Evolutionary conservation across 1,140 invertebrate species (phyloP), one percentile per base, ranked within the genome.

Genomic region (Diuraphis noxia): DNA sequence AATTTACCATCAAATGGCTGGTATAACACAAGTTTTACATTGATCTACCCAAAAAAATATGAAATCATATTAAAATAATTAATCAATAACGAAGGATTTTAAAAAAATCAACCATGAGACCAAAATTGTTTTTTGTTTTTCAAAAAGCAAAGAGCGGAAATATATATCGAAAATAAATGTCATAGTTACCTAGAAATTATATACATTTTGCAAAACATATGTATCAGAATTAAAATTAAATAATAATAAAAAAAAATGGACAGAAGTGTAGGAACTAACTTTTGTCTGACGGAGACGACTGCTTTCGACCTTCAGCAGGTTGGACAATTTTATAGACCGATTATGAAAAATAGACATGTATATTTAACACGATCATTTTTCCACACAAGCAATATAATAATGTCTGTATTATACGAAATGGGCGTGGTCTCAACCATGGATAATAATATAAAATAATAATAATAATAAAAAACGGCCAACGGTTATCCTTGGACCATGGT

Each of bases 401-500:
- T 56, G 85, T 87, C 56, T 36, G 21, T 87, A 88, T 88, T 88
- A 88, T 91, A 82, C 72, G 13, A 82, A 81, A 91, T 91, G 89
- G 89, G 89, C 77, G 89, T 82, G 43, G 77, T 52, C 43, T 79
- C n/a, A 43, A 82, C 43, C 43, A 46, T 81, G 43, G 41, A 91
- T 81, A 81, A 81, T 91, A 43, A 91, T 49, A 81, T 40, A 82
- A 49, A 43, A 89, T 40, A 82, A 49, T 34, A 89, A 88, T 72
- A 89, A 91, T 91, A 91, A 77, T 49, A 91, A 81, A 49, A 91
- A 91, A 91, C 89, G 77, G 77, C 43, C 88, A 81, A 91, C 46
- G 46, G 77, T 91, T 91, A 91, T 91, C 89, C 89, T 91, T 91
- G 89, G 77, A 36, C 72, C 77, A 91, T 91, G 77, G 77, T 91